A percentile compares a stretch with the other conserved stretches of the same genome.
phyloP scores from a whole-genome alignment of 2,797 vertebrate genomes.

The Scolopax bukidnonensis region DNA sequence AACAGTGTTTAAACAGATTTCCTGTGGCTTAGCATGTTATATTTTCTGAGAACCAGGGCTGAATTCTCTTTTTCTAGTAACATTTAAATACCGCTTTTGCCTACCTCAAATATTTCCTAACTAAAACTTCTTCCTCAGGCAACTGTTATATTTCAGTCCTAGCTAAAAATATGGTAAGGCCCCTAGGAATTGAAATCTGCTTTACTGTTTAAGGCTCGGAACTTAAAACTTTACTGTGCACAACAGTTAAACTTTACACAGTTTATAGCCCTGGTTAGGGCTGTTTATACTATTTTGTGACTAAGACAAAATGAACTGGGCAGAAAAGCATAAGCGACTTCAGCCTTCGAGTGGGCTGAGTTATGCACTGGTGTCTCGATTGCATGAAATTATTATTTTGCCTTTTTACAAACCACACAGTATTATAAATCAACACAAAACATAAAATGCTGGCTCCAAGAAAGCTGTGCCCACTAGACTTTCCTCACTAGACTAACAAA shows the following conservation, averaged over 20 bases:
- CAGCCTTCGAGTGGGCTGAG: background rate
- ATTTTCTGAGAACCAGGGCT: background rate
- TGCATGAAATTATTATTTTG: background rate
- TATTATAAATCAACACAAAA: background rate
- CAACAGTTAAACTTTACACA: background rate
- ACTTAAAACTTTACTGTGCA: background rate
- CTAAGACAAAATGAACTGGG: constrained; percentile 1
- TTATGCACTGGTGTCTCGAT: background rate
- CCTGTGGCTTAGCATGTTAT: background rate
- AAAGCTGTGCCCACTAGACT: background rate
- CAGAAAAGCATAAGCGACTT: constrained; percentile 1
- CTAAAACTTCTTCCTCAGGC: constrained; percentile 33
- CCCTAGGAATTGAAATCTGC: constrained; percentile 22
- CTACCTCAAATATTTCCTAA: constrained; percentile 52
- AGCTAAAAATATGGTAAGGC: background rate
- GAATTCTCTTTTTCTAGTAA: constrained; percentile 22
- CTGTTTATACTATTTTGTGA: constrained; percentile 1
- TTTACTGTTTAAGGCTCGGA: constrained; percentile 38
- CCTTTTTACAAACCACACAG: background rate
- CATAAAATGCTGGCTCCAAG: background rate
- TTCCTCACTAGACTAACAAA: background rate
- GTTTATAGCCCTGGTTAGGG: background rate
- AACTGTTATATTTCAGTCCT: background rate
- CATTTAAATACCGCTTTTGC: constrained; percentile 20
- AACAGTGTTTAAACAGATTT: background rate